phyloP scores from a whole-genome alignment of 2,113 vertebrate genomes.

The Stegastes partitus region DNA sequence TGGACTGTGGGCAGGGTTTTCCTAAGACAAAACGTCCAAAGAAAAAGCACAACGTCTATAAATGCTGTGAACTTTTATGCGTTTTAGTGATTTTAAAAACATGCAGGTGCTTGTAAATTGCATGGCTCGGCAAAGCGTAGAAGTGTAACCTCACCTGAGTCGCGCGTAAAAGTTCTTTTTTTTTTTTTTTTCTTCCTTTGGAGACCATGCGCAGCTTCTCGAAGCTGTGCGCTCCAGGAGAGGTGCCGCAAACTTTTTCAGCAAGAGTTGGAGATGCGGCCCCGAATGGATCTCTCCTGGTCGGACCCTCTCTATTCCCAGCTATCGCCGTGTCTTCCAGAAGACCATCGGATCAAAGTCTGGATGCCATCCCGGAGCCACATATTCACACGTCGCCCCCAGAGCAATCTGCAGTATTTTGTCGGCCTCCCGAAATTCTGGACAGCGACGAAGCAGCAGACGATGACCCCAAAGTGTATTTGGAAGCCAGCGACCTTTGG shows the following conservation, averaged over 20 bases:
- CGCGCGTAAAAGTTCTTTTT: constrained; percentile 43
- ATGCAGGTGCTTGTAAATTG: not conserved
- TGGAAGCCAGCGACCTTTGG: constrained; percentile 95
- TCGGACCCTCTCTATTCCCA: constrained; percentile 87
- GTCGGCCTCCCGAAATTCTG: constrained; percentile 86
- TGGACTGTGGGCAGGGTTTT: not conserved
- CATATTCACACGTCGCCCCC: constrained; percentile 82
- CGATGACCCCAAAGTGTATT: constrained; percentile 92
- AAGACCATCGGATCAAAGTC: constrained; percentile 82
- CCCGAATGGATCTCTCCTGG: constrained; percentile 81
- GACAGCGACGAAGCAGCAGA: constrained; percentile 87
- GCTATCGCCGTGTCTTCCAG: constrained; percentile 86
- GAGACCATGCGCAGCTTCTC: constrained; percentile 89
- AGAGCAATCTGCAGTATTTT: constrained; percentile 72
- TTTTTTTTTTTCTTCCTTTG: too few species aligned
- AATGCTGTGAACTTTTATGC: not conserved
- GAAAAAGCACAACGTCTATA: not conserved
- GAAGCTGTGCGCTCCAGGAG: constrained; percentile 88
- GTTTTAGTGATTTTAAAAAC: not conserved
- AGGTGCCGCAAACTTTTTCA: constrained; percentile 55
- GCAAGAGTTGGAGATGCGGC: constrained; percentile 87
- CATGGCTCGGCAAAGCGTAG: not conserved
- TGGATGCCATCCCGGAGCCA: constrained; percentile 84
- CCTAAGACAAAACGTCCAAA: not conserved
- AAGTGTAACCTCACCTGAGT: not conserved